phyloP scores from a whole-genome alignment of 2,113 vertebrate genomes.

The Oryzias melastigma region DNA sequence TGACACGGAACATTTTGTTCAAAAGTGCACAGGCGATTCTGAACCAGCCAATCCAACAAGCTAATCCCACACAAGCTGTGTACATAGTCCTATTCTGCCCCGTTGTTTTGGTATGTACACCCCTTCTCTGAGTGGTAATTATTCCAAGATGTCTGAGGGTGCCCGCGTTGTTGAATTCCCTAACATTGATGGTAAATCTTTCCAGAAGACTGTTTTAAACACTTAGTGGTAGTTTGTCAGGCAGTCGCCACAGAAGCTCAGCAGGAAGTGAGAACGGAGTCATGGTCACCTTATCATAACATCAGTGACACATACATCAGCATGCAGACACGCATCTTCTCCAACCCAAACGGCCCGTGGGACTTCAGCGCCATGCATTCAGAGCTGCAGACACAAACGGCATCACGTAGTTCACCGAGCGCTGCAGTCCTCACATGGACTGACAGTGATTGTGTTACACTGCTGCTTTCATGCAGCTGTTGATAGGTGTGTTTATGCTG shows the following conservation, averaged over 20 bases:
- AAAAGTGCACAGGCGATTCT: too few relatives aligned
- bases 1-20: constrained; percentile 14
- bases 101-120: background rate
- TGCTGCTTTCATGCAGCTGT: constrained; percentile 23
- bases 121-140: constrained; percentile 21
- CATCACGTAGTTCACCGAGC: background rate
- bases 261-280: background rate
- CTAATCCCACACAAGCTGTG: constrained; percentile 5
- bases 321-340: constrained; percentile 1
- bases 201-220: background rate
- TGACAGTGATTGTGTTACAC: background rate
- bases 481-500: constrained; percentile 7
- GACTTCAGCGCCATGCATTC: background rate
- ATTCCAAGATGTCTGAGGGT: constrained; percentile 42
- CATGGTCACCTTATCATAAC: background rate
- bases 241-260: background rate
- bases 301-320: background rate
- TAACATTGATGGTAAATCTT: constrained; percentile 28
- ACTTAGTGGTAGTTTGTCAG: too few relatives aligned
- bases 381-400: constrained; percentile 3
- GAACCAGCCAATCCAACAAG: constrained; percentile 26
- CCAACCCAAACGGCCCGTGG: background rate
- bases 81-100: constrained; percentile 12
- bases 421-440: constrained; percentile 13
- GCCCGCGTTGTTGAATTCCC: constrained; percentile 26